Percentiles rank a stretch among this genome's conserved stretches.
These are phyloP conservation scores for Folsomia manolachei DNA, from an alignment of 2,888 invertebrate species.

Conservation along the genomic window DNA sequence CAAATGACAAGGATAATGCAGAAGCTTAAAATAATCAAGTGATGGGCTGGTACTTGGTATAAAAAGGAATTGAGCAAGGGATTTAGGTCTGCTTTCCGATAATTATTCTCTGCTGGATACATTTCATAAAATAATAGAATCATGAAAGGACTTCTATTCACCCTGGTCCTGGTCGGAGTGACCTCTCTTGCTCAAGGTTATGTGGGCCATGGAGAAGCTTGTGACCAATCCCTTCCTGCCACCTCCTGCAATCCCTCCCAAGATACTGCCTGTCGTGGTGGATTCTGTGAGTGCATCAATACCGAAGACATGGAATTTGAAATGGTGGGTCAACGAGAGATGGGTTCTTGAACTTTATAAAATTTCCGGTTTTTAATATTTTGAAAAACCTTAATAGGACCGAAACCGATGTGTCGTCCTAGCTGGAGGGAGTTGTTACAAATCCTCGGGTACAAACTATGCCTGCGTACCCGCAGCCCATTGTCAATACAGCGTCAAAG, in stretches of 20 bases:
- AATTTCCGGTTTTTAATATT: too few relatives aligned
- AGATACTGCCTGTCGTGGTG: slow-evolving; percentile 2
- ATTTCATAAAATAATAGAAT: too few relatives aligned
- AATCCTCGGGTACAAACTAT: neutral
- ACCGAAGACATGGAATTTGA: slow-evolving; percentile 2
- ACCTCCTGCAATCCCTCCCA: neutral
- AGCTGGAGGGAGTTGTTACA: neutral
- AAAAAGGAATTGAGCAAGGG: too few relatives aligned
- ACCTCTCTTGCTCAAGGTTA: neutral
- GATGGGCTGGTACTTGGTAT: too few relatives aligned
- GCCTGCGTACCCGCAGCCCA: neutral
- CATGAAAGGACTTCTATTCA: neutral
- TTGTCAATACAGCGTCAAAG: neutral
- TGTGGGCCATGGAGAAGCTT: neutral
- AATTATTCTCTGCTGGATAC: too few relatives aligned
- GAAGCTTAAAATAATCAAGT: too few relatives aligned
- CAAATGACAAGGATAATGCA: too few relatives aligned
- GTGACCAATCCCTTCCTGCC: neutral
- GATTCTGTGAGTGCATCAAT: slow-evolving; percentile 6
- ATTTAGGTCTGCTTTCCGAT: too few relatives aligned
- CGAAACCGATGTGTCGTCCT: neutral
- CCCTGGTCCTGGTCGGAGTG: neutral
- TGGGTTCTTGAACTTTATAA: too few relatives aligned
- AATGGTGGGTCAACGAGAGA: neutral
- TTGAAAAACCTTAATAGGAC: too few relatives aligned